Base-by-base conservation (phyloP, 1,140 invertebrate genomes). In the Ceratitis capitata region DNA sequence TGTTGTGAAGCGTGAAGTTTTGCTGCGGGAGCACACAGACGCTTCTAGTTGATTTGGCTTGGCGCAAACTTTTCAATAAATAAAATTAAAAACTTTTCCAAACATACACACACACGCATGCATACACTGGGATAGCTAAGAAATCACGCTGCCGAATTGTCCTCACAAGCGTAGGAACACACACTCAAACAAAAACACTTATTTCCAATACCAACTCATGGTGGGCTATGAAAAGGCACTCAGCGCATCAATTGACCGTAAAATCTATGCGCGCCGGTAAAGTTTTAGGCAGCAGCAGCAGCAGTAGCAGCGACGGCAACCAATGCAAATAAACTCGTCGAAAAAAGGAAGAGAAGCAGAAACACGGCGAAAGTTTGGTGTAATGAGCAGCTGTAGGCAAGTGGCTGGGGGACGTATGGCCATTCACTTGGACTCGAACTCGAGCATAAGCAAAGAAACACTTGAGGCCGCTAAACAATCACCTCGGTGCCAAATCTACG, bases 21-120 rank as follows among this genome's bases (percentile, higher is more conserved):
- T 69, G 29, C 61, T 35, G 29, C 61, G 32, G 10, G 29, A 35
- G 61, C 61, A 69, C 6, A 19, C 61, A 69, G 14, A 19, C 61
- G 61, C 61, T 78, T 78, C 69, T 45, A 78, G 19, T 78, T 78
- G 69, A 78, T 78, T 78, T 42, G 69, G 16, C 69, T 78, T 78
- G 69, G 19, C 32, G 69, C 69, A 78, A 78, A 78, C 39, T 78
- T 78, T 78, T 78, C 69, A 78, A 78, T 78, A 78, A 78, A 78
- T 42, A 78, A 78, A 78, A 78, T 78, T 78, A 78, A 12, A 78
- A 78, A 42, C 69, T 78, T 78, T 78, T 78, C 35, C 69, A 45
- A 78, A 35, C 69, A 23, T 39, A n/a, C 23, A n/a, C 69, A 78
- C 32, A 42, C 35, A 78, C n/a, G n/a, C n/a, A n/a, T n/a, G n/a